These are phyloP conservation scores for Cheilosia vulpina DNA, from an alignment of 2,888 invertebrate species.

Conservation along the genomic window DNA sequence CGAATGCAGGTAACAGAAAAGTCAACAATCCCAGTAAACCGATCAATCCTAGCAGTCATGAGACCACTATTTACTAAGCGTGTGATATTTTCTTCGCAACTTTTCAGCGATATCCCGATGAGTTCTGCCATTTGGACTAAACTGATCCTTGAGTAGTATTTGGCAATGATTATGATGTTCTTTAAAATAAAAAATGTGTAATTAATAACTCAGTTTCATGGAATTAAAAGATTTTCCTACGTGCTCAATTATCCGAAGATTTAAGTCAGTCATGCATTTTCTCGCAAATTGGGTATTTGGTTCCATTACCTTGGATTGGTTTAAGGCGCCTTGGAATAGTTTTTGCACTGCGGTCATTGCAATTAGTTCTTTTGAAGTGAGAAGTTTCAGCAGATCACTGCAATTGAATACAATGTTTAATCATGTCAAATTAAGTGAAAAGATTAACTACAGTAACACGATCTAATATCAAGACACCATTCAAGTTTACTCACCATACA, in stretches of 20 bases:
- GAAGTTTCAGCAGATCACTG: constrained; percentile 88
- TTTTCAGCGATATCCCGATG: constrained; percentile 91
- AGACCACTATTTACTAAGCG: constrained; percentile 93
- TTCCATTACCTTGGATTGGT: constrained; percentile 90
- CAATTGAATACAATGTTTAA: constrained; percentile 11
- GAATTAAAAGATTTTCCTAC: constrained; percentile 82
- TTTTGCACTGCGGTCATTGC: constrained; percentile 93
- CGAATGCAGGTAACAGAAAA: constrained; percentile 85
- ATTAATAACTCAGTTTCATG: neutral
- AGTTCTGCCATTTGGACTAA: constrained; percentile 94
- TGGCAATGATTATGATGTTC: constrained; percentile 95
- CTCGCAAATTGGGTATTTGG: constrained; percentile 89
- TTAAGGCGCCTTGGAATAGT: constrained; percentile 91
- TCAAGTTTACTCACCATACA: constrained; percentile 83
- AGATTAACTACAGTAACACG: neutral
- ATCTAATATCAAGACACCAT: too few species aligned
- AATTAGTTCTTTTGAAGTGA: constrained; percentile 96
- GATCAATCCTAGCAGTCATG: constrained; percentile 95
- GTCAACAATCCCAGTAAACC: constrained; percentile 94
- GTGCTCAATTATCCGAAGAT: constrained; percentile 97
- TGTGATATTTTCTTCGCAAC: constrained; percentile 96
- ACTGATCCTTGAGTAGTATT: constrained; percentile 96
- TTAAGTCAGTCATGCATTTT: constrained; percentile 94
- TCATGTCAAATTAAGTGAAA: neutral
- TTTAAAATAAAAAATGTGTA: constrained; percentile 45